Conservation (phyloP, 2,888 invertebrate species). For the Caenorhabditis sulstoni region DNA sequence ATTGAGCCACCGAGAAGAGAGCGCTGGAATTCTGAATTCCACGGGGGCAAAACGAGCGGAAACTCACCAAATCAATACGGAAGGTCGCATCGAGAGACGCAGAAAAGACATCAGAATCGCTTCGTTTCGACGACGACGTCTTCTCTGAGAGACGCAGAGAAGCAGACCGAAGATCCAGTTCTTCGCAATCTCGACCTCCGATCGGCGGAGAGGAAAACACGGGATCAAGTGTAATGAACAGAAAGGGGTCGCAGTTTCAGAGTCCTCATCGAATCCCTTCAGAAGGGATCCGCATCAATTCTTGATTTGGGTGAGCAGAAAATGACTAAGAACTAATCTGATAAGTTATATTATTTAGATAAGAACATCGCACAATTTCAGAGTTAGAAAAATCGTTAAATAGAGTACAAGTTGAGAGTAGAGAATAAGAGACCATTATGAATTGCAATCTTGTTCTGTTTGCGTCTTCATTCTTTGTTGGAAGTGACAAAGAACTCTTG, state of each 20-base stretch:
- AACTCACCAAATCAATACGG: conserved; percentile 27
- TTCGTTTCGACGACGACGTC: background rate
- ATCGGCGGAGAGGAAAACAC: conserved; percentile 6
- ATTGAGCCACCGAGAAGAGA: background rate
- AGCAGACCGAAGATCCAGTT: conserved; percentile 19
- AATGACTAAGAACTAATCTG: no score
- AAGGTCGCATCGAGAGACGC: conserved; percentile 18
- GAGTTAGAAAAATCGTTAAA: background rate
- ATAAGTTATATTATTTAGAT: background rate
- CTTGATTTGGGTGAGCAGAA: no score
- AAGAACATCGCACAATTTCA: background rate
- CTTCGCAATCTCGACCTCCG: conserved; percentile 28
- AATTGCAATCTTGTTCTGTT: background rate
- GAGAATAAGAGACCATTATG: conserved; percentile 1
- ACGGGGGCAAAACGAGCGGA: background rate
- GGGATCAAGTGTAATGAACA: background rate
- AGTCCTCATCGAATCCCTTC: no score
- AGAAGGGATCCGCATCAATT: no score
- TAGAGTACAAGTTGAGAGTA: background rate
- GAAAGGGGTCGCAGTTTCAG: no score
- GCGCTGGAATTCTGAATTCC: background rate
- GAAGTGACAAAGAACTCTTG: conserved; percentile 71
- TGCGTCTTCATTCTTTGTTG: conserved; percentile 16
- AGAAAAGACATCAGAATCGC: conserved; percentile 1
- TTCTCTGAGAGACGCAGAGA: conserved; percentile 14